Conservation (phyloP, 2,888 invertebrate species). For the Pollenia labialis region DNA sequence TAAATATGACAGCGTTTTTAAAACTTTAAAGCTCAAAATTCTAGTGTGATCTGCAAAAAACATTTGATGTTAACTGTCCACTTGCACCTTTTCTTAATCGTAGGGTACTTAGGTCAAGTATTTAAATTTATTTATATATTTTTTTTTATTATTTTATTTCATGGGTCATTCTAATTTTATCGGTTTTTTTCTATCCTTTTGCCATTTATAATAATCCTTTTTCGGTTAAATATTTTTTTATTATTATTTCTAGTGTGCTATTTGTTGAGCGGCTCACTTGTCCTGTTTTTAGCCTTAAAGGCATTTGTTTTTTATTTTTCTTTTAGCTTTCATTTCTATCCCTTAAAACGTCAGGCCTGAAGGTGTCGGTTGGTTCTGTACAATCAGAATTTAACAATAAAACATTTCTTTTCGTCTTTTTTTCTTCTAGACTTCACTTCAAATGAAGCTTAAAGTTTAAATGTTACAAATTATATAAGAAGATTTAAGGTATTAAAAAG, state of each 20-base stretch:
- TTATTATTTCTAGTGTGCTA: constrained; percentile 9
- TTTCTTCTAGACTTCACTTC: constrained; percentile 8
- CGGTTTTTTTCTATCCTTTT: background rate
- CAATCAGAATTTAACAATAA: constrained; percentile 58
- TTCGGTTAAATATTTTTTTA: background rate
- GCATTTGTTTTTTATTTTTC: constrained; percentile 23
- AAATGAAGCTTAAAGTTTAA: constrained; percentile 65
- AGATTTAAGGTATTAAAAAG: constrained; percentile 64
- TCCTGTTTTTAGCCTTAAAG: constrained; percentile 15
- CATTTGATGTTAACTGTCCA: background rate
- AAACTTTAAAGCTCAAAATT: too few species aligned
- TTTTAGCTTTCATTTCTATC: constrained; percentile 6
- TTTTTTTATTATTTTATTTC: constrained; percentile 15
- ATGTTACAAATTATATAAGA: constrained; percentile 54
- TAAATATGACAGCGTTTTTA: too few species aligned
- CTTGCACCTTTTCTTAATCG: background rate
- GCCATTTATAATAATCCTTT: background rate
- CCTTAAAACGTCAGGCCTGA: constrained; percentile 29
- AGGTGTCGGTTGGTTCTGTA: constrained; percentile 43
- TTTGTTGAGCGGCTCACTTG: constrained; percentile 47
- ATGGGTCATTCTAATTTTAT: constrained; percentile 29
- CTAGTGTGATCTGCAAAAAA: too few species aligned
- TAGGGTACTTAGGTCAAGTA: background rate
- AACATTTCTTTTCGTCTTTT: background rate
- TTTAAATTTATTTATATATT: constrained; percentile 8